Evolutionary conservation across 35 echinoderm and acorn worm species (phyloP).

Genomic region (Amphiura filiformis): DNA sequence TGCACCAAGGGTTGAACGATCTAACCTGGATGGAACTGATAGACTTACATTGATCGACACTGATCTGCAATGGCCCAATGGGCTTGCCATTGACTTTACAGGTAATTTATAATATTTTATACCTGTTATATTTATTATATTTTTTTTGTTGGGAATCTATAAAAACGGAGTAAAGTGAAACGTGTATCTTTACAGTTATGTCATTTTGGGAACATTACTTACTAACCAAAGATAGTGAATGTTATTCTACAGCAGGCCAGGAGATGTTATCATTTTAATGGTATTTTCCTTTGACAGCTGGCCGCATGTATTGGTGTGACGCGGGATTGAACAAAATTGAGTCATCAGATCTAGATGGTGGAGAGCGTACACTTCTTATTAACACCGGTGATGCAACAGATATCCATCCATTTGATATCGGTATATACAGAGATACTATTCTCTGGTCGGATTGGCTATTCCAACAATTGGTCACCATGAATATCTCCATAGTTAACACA

Average conservation of each 20-base stretch:
- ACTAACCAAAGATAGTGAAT: too few relatives aligned
- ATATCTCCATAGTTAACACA: neutral
- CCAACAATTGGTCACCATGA: neutral
- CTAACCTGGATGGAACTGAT: slow-evolving; percentile 28
- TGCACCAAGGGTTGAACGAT: slow-evolving; percentile 45
- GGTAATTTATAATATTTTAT: neutral
- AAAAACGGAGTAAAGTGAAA: too few relatives aligned
- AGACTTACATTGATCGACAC: slow-evolving; percentile 25
- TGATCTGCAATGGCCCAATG: slow-evolving; percentile 55
- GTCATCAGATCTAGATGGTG: neutral
- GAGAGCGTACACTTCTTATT: neutral
- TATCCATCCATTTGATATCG: neutral
- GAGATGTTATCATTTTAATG: too few relatives aligned
- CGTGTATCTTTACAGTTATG: too few relatives aligned
- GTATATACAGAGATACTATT: neutral
- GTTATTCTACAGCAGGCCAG: too few relatives aligned
- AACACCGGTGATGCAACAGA: neutral
- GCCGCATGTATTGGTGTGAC: neutral
- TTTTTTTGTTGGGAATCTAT: too few relatives aligned
- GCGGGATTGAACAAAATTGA: neutral
- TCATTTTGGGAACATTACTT: too few relatives aligned
- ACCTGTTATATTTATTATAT: too few relatives aligned
- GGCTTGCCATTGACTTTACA: slow-evolving; percentile 31
- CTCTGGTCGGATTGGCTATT: neutral
- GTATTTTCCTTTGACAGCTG: too few relatives aligned